A percentile compares a stretch with the other conserved stretches of the same genome.
Conservation (phyloP, 2,113 vertebrate genomes). For the Butastur rufipennis region DNA sequence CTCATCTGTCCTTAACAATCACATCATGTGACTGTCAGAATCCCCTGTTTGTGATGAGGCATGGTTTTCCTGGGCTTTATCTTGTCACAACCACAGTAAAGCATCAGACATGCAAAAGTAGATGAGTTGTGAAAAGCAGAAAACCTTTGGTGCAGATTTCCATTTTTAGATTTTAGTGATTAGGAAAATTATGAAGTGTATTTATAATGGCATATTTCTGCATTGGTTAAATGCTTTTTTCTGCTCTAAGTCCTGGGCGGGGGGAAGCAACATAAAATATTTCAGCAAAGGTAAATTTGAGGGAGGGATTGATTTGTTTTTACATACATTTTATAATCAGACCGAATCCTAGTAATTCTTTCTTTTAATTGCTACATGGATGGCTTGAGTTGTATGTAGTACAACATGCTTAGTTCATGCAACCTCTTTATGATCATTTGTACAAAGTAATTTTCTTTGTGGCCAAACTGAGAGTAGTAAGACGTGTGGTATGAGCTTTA, state of each 20-base stretch:
- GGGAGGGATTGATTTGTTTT: neutral
- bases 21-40: neutral
- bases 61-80: conserved; percentile 17
- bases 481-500: neutral
- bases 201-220: neutral
- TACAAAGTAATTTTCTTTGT: conserved; percentile 11
- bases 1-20: conserved; percentile 28
- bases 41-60: neutral
- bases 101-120: neutral
- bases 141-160: neutral
- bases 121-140: neutral
- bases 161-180: neutral
- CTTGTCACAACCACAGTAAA: neutral
- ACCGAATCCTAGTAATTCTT: neutral
- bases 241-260: neutral
- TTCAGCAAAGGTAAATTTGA: neutral
- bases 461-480: neutral
- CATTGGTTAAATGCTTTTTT: neutral
- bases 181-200: neutral
- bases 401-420: neutral
- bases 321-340: neutral
- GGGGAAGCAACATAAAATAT: neutral
- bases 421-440: neutral
- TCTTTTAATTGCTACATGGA: neutral
- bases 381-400: neutral